These are phyloP conservation scores for Pantala flavescens DNA, from an alignment of 1,140 invertebrate genomes.

Conservation along the genomic window DNA sequence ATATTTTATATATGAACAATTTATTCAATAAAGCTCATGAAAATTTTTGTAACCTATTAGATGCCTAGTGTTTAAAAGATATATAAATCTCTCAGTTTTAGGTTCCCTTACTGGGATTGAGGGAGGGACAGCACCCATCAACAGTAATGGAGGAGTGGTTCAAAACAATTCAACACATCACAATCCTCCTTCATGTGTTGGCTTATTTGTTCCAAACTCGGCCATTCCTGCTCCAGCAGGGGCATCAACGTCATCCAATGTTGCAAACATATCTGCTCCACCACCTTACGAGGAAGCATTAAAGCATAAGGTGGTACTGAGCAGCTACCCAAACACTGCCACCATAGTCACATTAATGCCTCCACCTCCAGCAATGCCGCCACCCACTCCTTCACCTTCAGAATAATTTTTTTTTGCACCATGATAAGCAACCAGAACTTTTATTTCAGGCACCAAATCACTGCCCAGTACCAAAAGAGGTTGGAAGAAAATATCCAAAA, in stretches of 20 bases:
- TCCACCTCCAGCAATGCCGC: constrained; percentile 14
- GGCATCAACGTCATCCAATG: constrained; percentile 18
- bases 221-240: constrained; percentile 16
- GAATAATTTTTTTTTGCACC: no score
- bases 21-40: no score
- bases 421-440: no score
- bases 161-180: constrained; percentile 17
- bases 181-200: constrained; percentile 20
- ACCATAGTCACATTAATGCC: constrained; percentile 1
- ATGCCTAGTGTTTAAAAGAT: not conserved
- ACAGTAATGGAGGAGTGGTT: not conserved
- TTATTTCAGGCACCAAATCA: no score
- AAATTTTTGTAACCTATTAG: no score
- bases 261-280: constrained; percentile 21
- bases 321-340: constrained; percentile 22
- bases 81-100: constrained; percentile 16
- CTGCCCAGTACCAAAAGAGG: no score
- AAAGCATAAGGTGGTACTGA: constrained; percentile 29
- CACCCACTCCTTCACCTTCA: not conserved
- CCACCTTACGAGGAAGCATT: constrained; percentile 28
- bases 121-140: constrained; percentile 16
- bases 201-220: constrained; percentile 19
- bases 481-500: no score
- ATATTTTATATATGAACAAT: no score
- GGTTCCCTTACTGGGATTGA: constrained; percentile 24